These are phyloP conservation scores for Peucedramus taeniatus DNA, from an alignment of 2,113 vertebrate genomes.

Conservation along the genomic window DNA sequence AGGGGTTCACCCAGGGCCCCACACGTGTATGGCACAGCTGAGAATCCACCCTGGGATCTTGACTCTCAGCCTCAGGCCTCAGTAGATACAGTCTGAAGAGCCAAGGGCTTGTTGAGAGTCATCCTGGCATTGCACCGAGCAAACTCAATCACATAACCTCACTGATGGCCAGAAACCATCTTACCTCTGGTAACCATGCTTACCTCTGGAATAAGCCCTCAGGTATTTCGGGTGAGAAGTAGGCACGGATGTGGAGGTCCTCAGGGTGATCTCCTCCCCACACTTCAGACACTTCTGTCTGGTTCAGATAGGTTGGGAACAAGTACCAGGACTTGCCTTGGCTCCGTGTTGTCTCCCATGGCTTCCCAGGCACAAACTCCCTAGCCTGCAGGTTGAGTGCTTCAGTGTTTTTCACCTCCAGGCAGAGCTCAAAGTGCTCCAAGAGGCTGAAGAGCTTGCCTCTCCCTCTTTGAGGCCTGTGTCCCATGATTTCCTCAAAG, in stretches of 20 bases:
- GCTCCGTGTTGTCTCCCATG: neutral
- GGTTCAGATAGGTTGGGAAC: constrained; percentile 68
- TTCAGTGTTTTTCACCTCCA: constrained; percentile 17
- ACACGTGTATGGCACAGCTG: neutral
- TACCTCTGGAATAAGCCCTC: constrained; percentile 76
- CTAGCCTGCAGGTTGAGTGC: constrained; percentile 57
- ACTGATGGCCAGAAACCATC: neutral
- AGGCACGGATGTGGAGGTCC: constrained; percentile 63
- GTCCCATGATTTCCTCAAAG: constrained; percentile 69
- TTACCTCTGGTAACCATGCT: too few relatives aligned
- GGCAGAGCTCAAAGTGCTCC: constrained; percentile 73
- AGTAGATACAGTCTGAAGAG: neutral
- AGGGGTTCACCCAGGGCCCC: neutral
- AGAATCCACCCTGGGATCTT: neutral
- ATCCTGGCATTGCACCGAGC: accelerated
- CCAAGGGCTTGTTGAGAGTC: neutral
- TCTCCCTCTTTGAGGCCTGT: constrained; percentile 12
- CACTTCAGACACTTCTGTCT: constrained; percentile 43
- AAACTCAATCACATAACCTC: neutral
- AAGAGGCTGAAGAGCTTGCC: constrained; percentile 71
- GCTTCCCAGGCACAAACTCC: constrained; percentile 61
- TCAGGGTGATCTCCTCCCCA: constrained; percentile 65
- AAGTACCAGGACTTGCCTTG: constrained; percentile 45
- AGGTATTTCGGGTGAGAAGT: constrained; percentile 69
- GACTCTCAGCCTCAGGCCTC: neutral